Evolutionary conservation across 2,888 invertebrate species (phyloP).

Genomic region (Zygaena filipendulae): DNA sequence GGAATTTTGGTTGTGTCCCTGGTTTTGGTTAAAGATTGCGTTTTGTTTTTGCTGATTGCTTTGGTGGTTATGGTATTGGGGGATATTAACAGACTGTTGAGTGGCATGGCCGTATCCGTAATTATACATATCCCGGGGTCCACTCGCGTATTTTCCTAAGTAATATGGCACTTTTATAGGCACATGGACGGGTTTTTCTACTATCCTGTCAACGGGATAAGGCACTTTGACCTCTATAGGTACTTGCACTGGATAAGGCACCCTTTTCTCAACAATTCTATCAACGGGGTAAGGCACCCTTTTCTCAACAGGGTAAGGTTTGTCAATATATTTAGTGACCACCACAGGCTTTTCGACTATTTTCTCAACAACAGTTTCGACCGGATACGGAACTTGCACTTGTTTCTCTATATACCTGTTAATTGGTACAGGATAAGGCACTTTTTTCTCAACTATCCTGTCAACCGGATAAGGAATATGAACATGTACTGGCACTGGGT

Average conservation of each 20-base stretch:
- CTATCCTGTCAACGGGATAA: conserved; percentile 43
- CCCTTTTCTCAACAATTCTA: conserved; percentile 58
- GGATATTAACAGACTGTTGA: conserved; percentile 16
- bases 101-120: conserved; percentile 17
- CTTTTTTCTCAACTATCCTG: conserved; percentile 57
- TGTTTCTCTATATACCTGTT: conserved; percentile 61
- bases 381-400: conserved; percentile 53
- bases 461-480: conserved; percentile 60
- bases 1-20: conserved; percentile 5
- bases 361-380: conserved; percentile 55
- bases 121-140: no score
- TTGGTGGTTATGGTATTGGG: conserved; percentile 18
- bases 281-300: conserved; percentile 55
- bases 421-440: conserved; percentile 49
- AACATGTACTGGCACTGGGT: conserved; percentile 42
- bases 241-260: conserved; percentile 67
- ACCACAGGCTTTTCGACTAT: conserved; percentile 71
- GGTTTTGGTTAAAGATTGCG: conserved; percentile 2
- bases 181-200: conserved; percentile 47
- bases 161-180: conserved; percentile 25
- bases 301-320: conserved; percentile 59
- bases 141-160: conserved; percentile 21
- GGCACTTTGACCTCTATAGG: conserved; percentile 62
- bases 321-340: conserved; percentile 48
- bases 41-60: conserved; percentile 10